Evolutionary conservation across 2,888 invertebrate genomes (phyloP), one percentile per base, ranked within the genome.

Genomic region (Agelastica alni): DNA sequence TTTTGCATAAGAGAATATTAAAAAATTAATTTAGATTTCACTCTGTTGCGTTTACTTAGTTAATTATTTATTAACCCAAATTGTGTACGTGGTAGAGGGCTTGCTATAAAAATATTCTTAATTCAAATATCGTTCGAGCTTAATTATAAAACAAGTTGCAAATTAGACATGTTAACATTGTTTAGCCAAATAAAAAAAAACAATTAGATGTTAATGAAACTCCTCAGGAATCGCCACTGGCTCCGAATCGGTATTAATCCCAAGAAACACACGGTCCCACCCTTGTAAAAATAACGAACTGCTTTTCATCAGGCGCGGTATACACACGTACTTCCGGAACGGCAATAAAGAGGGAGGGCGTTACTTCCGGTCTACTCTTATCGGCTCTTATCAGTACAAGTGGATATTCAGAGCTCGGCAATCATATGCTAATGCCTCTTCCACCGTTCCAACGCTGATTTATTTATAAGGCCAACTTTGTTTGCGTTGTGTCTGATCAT

Each of bases 381-480:
- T 71, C 71, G 67, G 66, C 66, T 69, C 68, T 71, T 69, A 70
- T 71, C 71, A 64, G 61, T 64, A 65, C 67, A 69, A 69, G 69
- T 70, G 68, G 70, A 70, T 70, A 71, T 70, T 69, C 70, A 62
- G 64, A 68, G 69, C 66, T 64, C 66, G 62, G 70, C 71, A 73
- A 72, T 73, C 72, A 70, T 71, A 72, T 73, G 73, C 70, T 72
- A 72, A 72, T 71, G 65, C 65, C 61, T 62, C 63, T 57, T n/a
- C 62, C 63, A 60, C 65, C 37, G 20, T 39, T 39, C 37, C 20
- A 39, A 18, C 37, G 62, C 61, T 70, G 71, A 71, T 71, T 72
- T 72, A 72, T 72, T 71, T 71, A 71, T 71, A 69, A 67, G 69
- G 58, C 62, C 61, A 52, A 48, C 56, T 57, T 47, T 61, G 61